Evolutionary conservation across 2,113 vertebrate species (phyloP), one percentile per base, ranked within the genome.

Genomic region (Indicator maculatus): DNA sequence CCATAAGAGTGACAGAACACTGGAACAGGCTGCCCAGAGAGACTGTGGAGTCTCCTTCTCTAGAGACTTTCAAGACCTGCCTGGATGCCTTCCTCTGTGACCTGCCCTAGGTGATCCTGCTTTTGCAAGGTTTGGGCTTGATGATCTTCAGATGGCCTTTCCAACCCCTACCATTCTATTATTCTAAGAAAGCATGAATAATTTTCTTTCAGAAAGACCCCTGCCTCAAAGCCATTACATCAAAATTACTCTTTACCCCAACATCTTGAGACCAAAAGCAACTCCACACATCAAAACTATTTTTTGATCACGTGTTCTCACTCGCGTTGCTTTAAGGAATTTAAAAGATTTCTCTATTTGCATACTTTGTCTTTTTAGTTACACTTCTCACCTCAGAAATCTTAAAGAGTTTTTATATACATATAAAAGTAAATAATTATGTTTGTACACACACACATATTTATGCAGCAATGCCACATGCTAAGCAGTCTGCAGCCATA

Each of bases 201-300:
- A 65, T 80, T 87, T 79, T 91, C 55, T 60, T 39, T 69, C 38
- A 93, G 73, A 74, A 94, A 94, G 71, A 93, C 6, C 20, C 12
- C 50, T 80, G 50, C 7, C 88, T 77, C 79, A 86, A 88, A 97
- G 88, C 45, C 65, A 86, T 88, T 93, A 95, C 63, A 86, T 78
- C 53, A 33, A 78, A 91, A 76, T 72, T 63, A 59, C 27, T 52
- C 63, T 94, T 79, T 88, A 79, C 59, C 28, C 66, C 74, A 50
- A 27, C 11, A 64, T 9, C 38, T 33, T 69, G 45, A 72, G 50
- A 95, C 36, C 33, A 74, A 74, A 95, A 93, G 45, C 33, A 94
- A 70, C 50, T 61, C 12, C 66, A 95, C 55, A 64, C 17, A 73
- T 87, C 44, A 45, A 63, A 67, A 91, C 89, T 95, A 76, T 39